A percentile compares a stretch with the other conserved stretches of the same genome.
Evolutionary conservation across 2,888 invertebrate species (phyloP).

Genomic region (Argynnis bischoffii): DNA sequence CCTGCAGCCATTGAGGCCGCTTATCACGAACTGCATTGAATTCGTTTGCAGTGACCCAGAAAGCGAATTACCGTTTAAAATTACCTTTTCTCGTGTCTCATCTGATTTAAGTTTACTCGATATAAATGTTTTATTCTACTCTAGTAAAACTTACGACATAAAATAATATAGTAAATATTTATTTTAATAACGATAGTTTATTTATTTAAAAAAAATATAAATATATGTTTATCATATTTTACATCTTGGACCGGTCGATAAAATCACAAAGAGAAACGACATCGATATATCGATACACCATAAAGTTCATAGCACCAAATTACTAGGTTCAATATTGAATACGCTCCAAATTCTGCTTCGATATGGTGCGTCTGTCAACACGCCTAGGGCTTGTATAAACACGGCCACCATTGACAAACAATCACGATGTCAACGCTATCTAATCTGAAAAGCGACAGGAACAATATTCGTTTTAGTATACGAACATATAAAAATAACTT

Average conservation of each 20-base stretch:
- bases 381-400: slow-evolving; percentile 62
- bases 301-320: slow-evolving; percentile 11
- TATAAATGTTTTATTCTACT: no score
- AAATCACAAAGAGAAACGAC: slow-evolving; percentile 9
- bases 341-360: slow-evolving; percentile 12
- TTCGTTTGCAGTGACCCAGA: slow-evolving; percentile 60
- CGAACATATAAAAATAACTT: slow-evolving; percentile 24
- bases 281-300: slow-evolving; percentile 2
- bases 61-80: slow-evolving; percentile 51
- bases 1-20: slow-evolving; percentile 51
- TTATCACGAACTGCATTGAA: slow-evolving; percentile 52
- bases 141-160: no score
- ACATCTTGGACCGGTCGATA: slow-evolving; percentile 13
- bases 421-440: slow-evolving; percentile 65
- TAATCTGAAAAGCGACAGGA: slow-evolving; percentile 65
- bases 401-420: slow-evolving; percentile 68
- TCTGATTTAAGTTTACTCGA: no score
- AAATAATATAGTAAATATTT: no score
- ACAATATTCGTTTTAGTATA: slow-evolving; percentile 47
- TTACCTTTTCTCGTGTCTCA: slow-evolving; percentile 39
- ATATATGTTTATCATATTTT: slow-evolving; percentile 1
- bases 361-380: slow-evolving; percentile 56
- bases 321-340: slow-evolving; percentile 23
- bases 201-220: not conserved
- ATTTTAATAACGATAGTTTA: no score